phyloP scores from a whole-genome alignment of 2,888 invertebrate genomes.

The Agonopterix arenella region DNA sequence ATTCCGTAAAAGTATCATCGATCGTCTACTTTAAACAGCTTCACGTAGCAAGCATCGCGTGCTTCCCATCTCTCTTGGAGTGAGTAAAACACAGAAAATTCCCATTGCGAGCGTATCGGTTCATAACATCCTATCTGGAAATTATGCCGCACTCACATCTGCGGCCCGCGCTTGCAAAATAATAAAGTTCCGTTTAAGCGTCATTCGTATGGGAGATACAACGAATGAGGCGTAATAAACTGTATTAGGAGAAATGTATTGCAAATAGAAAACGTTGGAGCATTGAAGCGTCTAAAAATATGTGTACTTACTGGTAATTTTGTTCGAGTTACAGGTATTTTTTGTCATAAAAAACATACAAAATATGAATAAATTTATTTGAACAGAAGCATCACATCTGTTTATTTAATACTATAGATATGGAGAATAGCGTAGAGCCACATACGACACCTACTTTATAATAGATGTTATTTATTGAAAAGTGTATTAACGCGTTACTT shows the following conservation, averaged over 20 bases:
- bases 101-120: constrained; percentile 44
- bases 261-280: constrained; percentile 54
- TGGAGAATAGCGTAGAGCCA: too few species aligned
- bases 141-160: constrained; percentile 61
- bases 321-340: constrained; percentile 1
- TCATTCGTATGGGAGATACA: constrained; percentile 72
- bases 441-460: too few species aligned
- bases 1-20: too few species aligned
- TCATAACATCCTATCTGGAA: constrained; percentile 47
- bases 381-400: too few species aligned
- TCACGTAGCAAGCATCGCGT: constrained; percentile 20
- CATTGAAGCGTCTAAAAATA: constrained; percentile 10
- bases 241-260: constrained; percentile 65
- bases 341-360: constrained; percentile 2
- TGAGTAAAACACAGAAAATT: constrained; percentile 50
- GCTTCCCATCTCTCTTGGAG: constrained; percentile 43
- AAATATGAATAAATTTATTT: not conserved
- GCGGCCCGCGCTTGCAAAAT: constrained; percentile 61
- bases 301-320: constrained; percentile 5
- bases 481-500: too few species aligned
- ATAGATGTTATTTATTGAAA: too few species aligned
- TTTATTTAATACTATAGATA: too few species aligned
- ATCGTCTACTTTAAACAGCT: too few species aligned
- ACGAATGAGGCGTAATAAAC: constrained; percentile 67
- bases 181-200: constrained; percentile 71